Percentiles rank a stretch among this genome's conserved stretches.
Evolutionary conservation across 2,888 invertebrate species (phyloP).

Genomic region (Arge pagana): DNA sequence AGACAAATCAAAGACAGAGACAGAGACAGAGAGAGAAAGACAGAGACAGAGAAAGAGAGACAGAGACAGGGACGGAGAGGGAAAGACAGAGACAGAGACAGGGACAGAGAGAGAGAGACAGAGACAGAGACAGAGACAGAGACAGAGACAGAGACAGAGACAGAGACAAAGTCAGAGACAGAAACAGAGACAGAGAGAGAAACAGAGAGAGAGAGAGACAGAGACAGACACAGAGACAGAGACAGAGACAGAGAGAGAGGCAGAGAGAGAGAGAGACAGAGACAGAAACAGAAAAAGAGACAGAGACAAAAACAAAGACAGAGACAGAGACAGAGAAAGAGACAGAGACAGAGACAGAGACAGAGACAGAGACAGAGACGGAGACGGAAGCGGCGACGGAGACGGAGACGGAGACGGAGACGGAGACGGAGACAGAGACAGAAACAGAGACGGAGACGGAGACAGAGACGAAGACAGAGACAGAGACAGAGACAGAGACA

Average conservation of each 20-base stretch:
- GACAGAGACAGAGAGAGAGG: not conserved
- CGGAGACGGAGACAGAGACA: too few relatives aligned
- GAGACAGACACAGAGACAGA: not conserved
- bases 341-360: not conserved
- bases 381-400: too few relatives aligned
- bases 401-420: too few relatives aligned
- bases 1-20: not conserved
- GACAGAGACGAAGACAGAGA: too few relatives aligned
- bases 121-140: not conserved
- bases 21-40: conserved; percentile 3
- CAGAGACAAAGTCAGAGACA: too few relatives aligned
- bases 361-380: not conserved
- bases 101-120: too few relatives aligned
- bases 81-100: too few relatives aligned
- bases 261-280: not conserved
- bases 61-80: too few relatives aligned
- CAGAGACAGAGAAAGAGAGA: not conserved
- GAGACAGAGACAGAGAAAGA: not conserved
- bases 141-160: not conserved
- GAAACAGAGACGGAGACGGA: too few relatives aligned
- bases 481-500: not conserved
- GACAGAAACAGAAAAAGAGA: conserved; percentile 6
- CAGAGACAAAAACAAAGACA: too few relatives aligned
- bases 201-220: too few relatives aligned
- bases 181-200: too few relatives aligned